Evolutionary conservation across 2,797 vertebrate genomes (phyloP), one percentile per base, ranked within the genome.

Genomic region (Gobionotothen gibberifrons): DNA sequence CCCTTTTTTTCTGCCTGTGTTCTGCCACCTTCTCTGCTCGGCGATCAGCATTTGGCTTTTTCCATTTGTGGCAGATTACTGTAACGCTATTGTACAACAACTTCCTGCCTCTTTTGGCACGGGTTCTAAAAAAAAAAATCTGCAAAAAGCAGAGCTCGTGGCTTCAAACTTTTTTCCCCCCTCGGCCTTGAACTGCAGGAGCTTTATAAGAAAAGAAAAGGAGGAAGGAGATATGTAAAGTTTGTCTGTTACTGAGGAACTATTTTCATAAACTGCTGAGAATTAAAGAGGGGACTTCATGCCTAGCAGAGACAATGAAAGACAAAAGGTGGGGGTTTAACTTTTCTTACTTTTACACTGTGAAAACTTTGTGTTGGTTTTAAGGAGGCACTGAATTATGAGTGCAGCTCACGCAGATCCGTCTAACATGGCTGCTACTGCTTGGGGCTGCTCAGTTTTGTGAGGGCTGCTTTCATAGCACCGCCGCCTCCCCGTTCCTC

Each of bases 1-100:
- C 82, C 65, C 84, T 82, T 74, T 69, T 69, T 77, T 78, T 80
- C 76, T 79, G 84, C 68, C 78, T 87, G 86, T 67, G 74, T 88
- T 86, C 85, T 80, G 79, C 86, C 89, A 91, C 93, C 91, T 92
- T 87, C 90, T 73, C 87, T 44, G 29, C 87, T 87, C 87, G 32
- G 75, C 87, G 89, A 94, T 92, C 91, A 92, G 92, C 91, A 82
- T 94, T 95, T 92, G 94, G 93, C 90, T 94, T 95, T 95, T 94
- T 92, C 91, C 92, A 88, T 93, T 95, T 88, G 92, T 90, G 94
- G 94, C 93, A 93, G 94, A 94, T 95, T 95, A 95, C 94, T 96
- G 94, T 94, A 95, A 95, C 90, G 86, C 94, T 93, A 94, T 95
- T 95, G 94, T 96, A 95, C 93, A 92, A 80, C 86, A 94, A 95